phyloP scores from a whole-genome alignment of 2,797 vertebrate genomes.

The Semaprochilodus insignis region DNA sequence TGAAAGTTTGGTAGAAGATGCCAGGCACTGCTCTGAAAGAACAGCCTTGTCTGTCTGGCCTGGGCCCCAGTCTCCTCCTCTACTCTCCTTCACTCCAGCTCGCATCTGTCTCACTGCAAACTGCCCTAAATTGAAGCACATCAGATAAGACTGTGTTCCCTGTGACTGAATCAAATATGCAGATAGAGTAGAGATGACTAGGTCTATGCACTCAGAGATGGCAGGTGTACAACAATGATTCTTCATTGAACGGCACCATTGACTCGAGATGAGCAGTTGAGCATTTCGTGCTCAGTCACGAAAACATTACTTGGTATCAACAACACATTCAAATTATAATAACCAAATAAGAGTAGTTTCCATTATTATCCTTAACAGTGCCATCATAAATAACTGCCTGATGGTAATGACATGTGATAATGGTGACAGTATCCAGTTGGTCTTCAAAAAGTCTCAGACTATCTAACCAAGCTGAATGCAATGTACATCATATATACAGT shows the following conservation, averaged over 20 bases:
- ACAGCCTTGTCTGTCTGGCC: conserved; percentile 30
- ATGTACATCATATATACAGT: too few species aligned
- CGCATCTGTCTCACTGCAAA: conserved; percentile 19
- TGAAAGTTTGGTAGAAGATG: conserved; percentile 44
- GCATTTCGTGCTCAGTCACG: too few species aligned
- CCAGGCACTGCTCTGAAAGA: conserved; percentile 33
- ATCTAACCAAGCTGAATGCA: too few species aligned
- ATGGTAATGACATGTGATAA: too few species aligned
- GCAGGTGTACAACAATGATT: conserved; percentile 4
- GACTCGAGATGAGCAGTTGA: too few species aligned
- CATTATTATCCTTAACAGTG: too few species aligned
- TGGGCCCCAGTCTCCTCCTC: neutral
- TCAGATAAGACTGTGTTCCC: conserved; percentile 21
- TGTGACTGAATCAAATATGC: neutral
- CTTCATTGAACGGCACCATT: neutral
- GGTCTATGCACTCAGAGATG: neutral
- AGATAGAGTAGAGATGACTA: neutral
- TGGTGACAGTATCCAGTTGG: too few species aligned
- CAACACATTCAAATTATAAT: too few species aligned
- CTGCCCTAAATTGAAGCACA: neutral
- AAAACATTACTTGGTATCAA: too few species aligned
- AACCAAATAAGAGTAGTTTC: too few species aligned
- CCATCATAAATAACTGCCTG: too few species aligned
- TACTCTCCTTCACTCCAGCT: neutral
- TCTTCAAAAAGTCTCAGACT: too few species aligned